Percentiles rank a stretch among this genome's conserved stretches.
These are phyloP conservation scores for Xanthorhoe designata DNA, from an alignment of 2,888 invertebrate species.

Conservation along the genomic window DNA sequence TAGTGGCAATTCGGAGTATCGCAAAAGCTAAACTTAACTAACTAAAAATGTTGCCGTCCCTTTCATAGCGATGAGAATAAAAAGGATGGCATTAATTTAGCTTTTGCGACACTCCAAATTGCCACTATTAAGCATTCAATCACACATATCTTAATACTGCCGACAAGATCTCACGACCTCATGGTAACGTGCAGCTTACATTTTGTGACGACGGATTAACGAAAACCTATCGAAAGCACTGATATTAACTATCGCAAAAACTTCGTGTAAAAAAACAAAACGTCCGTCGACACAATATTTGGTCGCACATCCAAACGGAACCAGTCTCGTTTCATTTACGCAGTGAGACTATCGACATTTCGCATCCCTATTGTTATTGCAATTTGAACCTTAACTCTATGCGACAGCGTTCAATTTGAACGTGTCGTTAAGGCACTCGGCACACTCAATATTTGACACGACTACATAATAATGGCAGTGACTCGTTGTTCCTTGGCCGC, in stretches of 20 bases:
- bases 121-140: constrained; percentile 69
- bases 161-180: constrained; percentile 62
- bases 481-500: constrained; percentile 32
- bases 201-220: constrained; percentile 50
- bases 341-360: constrained; percentile 51
- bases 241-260: constrained; percentile 17
- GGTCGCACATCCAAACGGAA: constrained; percentile 48
- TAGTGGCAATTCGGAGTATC: too few relatives aligned
- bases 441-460: constrained; percentile 34
- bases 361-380: constrained; percentile 35
- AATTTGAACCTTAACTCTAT: constrained; percentile 39
- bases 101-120: too few relatives aligned
- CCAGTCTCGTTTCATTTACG: constrained; percentile 49
- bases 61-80: too few relatives aligned
- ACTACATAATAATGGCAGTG: constrained; percentile 50
- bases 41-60: too few relatives aligned
- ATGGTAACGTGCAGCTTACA: constrained; percentile 54
- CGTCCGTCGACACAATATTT: constrained; percentile 53
- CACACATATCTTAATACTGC: constrained; percentile 77
- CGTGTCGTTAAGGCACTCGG: constrained; percentile 40
- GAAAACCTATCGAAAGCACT: constrained; percentile 15
- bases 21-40: too few relatives aligned
- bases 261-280: constrained; percentile 18
- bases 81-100: too few relatives aligned
- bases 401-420: constrained; percentile 30